Percentiles rank a stretch among this genome's conserved stretches.
Conservation (phyloP, 2,113 vertebrate species). For the Tachysurus fulvidraco region DNA sequence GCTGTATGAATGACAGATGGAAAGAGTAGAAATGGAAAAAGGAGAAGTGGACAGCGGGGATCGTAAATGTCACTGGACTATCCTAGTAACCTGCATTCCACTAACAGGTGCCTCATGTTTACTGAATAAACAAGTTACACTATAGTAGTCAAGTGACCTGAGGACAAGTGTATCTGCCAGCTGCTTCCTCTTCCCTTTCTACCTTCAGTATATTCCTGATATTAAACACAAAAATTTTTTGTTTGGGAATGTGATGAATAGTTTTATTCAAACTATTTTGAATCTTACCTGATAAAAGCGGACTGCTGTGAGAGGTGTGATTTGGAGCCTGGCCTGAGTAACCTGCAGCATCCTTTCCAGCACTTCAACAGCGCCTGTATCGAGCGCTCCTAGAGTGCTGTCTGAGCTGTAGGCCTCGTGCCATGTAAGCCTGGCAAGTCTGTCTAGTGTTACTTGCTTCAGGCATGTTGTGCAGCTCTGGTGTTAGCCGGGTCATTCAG, state of each 20-base stretch:
- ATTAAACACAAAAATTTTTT: not conserved
- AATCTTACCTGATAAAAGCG: not conserved
- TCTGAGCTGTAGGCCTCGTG: constrained; percentile 60
- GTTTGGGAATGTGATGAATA: not conserved
- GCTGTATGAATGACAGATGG: constrained; percentile 84
- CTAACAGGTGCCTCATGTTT: constrained; percentile 91
- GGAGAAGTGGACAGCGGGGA: constrained; percentile 61
- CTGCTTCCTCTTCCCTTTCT: not conserved
- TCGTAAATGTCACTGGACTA: constrained; percentile 79
- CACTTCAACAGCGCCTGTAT: constrained; percentile 4
- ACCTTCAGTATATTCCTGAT: not conserved
- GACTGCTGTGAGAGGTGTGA: constrained; percentile 1
- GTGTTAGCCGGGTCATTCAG: constrained; percentile 64
- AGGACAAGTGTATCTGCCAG: constrained; percentile 68
- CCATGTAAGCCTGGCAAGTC: constrained; percentile 68
- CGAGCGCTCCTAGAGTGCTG: constrained; percentile 23
- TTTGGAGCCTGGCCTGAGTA: constrained; percentile 7
- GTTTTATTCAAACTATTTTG: not conserved
- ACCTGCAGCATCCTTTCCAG: not conserved
- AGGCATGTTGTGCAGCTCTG: constrained; percentile 66
- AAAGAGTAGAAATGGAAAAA: constrained; percentile 63
- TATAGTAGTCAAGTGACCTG: constrained; percentile 70
- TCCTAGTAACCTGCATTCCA: constrained; percentile 79
- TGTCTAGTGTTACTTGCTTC: constrained; percentile 74
- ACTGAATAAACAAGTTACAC: constrained; percentile 80